Conservation (phyloP, 2,113 vertebrate species). For the Leptobrachium leishanense region DNA sequence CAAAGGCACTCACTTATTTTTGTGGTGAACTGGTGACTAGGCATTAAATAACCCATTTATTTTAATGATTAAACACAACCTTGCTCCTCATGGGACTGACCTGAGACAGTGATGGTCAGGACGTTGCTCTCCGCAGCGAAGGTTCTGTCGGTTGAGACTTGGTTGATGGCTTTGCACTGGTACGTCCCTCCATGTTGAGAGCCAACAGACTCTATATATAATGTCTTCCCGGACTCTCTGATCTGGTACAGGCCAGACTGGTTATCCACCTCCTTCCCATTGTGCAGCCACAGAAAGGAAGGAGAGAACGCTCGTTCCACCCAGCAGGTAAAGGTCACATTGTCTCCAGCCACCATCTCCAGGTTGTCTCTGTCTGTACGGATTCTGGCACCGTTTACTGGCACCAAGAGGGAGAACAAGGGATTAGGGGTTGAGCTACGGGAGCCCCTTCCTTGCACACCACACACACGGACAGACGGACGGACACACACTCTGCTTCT, state of each 20-base stretch:
- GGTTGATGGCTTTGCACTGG: constrained; percentile 14
- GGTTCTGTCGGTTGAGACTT: neutral
- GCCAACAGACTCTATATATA: too few relatives aligned
- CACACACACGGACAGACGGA: too few relatives aligned
- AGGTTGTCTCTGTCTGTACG: neutral
- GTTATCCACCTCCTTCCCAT: neutral
- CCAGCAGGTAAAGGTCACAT: neutral
- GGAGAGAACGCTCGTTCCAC: neutral
- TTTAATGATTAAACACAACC: too few relatives aligned
- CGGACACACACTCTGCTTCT: too few relatives aligned
- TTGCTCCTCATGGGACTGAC: too few relatives aligned
- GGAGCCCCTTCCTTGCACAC: too few relatives aligned
- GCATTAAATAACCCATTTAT: too few relatives aligned
- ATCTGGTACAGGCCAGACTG: neutral
- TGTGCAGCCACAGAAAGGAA: neutral
- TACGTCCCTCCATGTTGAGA: constrained; percentile 1
- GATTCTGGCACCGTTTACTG: neutral
- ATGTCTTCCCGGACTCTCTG: too few relatives aligned
- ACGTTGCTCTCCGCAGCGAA: neutral
- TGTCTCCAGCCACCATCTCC: neutral
- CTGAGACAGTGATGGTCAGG: neutral
- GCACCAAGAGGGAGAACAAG: neutral
- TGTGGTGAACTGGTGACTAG: too few relatives aligned
- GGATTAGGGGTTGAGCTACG: too few relatives aligned
- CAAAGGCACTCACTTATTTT: too few relatives aligned